Percentiles rank a stretch among this genome's conserved stretches.
These are phyloP conservation scores for Stomatorhinus ivindoensis DNA, from an alignment of 2,113 vertebrate species.

Conservation along the genomic window DNA sequence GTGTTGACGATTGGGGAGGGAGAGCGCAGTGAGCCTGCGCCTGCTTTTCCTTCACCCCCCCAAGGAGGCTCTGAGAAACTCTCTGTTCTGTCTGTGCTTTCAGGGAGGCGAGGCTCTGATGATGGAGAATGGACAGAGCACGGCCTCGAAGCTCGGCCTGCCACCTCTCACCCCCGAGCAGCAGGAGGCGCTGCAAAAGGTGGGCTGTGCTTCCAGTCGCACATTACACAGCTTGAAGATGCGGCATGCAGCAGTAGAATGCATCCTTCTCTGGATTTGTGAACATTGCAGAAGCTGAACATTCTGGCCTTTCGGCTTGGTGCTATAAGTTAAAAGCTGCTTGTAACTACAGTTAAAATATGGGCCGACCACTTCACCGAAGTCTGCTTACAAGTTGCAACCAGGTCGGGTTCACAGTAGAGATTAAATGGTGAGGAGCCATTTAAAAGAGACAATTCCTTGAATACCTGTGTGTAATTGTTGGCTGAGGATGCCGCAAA, in stretches of 20 bases:
- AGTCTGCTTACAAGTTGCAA: background rate
- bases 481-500: background rate
- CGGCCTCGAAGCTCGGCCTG: conserved; percentile 88
- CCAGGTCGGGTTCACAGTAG: background rate
- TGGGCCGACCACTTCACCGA: background rate
- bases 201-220: conserved; percentile 44
- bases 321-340: background rate
- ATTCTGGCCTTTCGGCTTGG: background rate
- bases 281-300: background rate
- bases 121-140: conserved; percentile 96
- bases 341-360: background rate
- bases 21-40: background rate
- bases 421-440: background rate
- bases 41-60: too few species aligned
- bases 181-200: conserved; percentile 97
- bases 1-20: background rate
- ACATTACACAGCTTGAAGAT: too few species aligned
- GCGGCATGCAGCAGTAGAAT: background rate
- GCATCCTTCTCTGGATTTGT: background rate
- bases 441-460: background rate
- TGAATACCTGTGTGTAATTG: background rate
- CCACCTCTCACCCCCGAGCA: conserved; percentile 95
- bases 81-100: background rate
- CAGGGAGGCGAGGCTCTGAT: conserved; percentile 79
- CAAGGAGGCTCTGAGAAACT: background rate